Evolutionary conservation across 2,113 vertebrate species (phyloP), one percentile per base, ranked within the genome.

Genomic region (Aplodontia rufa): DNA sequence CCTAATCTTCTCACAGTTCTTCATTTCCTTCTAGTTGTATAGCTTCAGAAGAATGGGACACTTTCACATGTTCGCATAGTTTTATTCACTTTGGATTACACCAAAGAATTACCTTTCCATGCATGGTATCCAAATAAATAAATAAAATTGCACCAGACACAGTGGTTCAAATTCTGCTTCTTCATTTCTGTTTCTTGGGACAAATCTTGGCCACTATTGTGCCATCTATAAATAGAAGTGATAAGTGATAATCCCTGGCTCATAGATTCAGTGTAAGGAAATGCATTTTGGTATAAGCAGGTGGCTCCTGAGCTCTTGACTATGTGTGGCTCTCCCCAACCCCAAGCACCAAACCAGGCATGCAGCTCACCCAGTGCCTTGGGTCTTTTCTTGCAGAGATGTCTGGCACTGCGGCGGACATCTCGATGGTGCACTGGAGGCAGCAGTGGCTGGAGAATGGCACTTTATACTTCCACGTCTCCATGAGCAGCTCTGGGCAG

Each of bases 381-480:
- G 1, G n/a, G 17, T 97, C 98, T 87, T 98, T 87, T 98, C 96
- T 98, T 98, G 83, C 98, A 99, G 99, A 99, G 98, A 99, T 99
- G 99, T 99, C 99, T 0, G 99, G 99, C 30, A 99, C 99, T 0
- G 99, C 98, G 14, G 99, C 99, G 8, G 99, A 99, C 90, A 99
- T 99, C 90, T 99, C 99, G 0, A 98, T 99, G 98, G 99, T 99
- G 55, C 99, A 99, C 97, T 99, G 99, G 99, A 99, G 99, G 96
- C 99, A 99, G 98, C 99, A 99, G 98, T 99, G 99, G 99, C 97
- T 99, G 98, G 99, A 99, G 98, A 99, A 99, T 0, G 99, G 99
- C 84, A 99, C 99, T 1, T 97, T 99, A 6, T 99, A 99, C 97
- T 99, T 99, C 98, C 99, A 99, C 0, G 99, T 99, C 64, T 99